Base-by-base conservation (phyloP, 2,113 vertebrate genomes). In the Lucifuga dentata region DNA sequence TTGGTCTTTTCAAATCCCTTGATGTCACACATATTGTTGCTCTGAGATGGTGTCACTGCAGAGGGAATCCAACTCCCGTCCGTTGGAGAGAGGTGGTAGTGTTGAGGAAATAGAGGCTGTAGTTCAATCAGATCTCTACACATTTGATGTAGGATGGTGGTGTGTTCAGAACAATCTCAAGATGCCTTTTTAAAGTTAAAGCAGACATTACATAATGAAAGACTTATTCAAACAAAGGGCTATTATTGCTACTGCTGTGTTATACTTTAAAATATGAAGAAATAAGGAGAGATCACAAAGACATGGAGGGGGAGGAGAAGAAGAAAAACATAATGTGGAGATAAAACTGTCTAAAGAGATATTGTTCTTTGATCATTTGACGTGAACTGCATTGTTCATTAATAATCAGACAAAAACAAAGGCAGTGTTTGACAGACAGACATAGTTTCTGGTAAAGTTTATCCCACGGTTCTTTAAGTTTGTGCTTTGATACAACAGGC, bases 41-140 rank as follows among this genome's bases (percentile, higher is more conserved):
- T n/a, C n/a, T n/a, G n/a, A n/a, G n/a, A n/a, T n/a, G n/a, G n/a
- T n/a, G n/a, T n/a, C n/a, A n/a, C n/a, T n/a, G n/a, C n/a, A n/a
- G n/a, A n/a, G n/a, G n/a, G n/a, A n/a, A n/a, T n/a, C n/a, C n/a
- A n/a, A n/a, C n/a, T n/a, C 26, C 26, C 26, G 26, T 29, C 26
- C 26, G 3, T 7, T 29, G 26, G 26, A 29, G 26, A 29, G 26
- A 29, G 26, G 3, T 7, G 3, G 26, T 11, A 15, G 17, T 7
- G 29, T 13, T 20, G 20, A 16, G 29, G 46, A 50, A 61, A 64
- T 15, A 20, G 33, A 57, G 35, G 55, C 53, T 59, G 46, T 29
- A 32, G 56, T 57, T 68, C 52, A 66, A 36, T 49, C 44, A 76
- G 44, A 52, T 63, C 57, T 63, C 46, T 38, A 33, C 51, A 41